phyloP scores from a whole-genome alignment of 2,113 vertebrate species.

The Lophochroa leadbeateri region DNA sequence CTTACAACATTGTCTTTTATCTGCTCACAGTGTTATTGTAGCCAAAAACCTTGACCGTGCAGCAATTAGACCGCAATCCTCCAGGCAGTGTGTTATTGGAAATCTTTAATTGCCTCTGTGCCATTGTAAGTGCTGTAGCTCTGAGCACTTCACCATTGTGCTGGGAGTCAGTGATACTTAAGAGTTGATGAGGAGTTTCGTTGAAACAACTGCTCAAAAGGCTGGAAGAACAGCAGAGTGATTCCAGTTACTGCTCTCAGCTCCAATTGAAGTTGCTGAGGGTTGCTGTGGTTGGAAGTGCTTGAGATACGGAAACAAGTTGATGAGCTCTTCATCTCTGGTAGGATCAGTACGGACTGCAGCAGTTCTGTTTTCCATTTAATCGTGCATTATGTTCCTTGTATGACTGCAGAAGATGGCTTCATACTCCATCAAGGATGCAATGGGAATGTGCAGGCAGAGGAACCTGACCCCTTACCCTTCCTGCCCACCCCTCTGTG shows the following conservation, averaged over 20 bases:
- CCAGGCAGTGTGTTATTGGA: not conserved
- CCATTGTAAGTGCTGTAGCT: not conserved
- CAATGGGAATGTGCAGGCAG: not conserved
- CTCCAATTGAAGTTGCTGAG: not conserved
- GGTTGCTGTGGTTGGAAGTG: not conserved
- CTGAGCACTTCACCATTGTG: not conserved
- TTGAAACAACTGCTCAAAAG: not conserved
- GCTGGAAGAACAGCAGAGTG: not conserved
- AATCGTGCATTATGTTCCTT: not conserved
- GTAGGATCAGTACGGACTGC: not conserved
- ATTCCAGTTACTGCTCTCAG: not conserved
- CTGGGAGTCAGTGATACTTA: not conserved
- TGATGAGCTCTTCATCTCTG: not conserved
- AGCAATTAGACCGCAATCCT: not conserved
- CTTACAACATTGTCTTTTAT: not conserved
- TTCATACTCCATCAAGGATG: accelerated
- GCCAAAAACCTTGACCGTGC: not conserved
- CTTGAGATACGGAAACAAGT: not conserved
- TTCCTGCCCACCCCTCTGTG: not conserved
- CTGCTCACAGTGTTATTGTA: not conserved
- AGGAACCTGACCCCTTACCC: conserved; percentile 29
- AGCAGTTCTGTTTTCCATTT: not conserved
- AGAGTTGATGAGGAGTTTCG: not conserved
- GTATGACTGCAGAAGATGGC: accelerated
- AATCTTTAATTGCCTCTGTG: conserved; percentile 38